A percentile compares a stretch with the other conserved stretches of the same genome.
phyloP scores from a whole-genome alignment of 1,140 invertebrate genomes.

The Megalonaias nervosa region DNA sequence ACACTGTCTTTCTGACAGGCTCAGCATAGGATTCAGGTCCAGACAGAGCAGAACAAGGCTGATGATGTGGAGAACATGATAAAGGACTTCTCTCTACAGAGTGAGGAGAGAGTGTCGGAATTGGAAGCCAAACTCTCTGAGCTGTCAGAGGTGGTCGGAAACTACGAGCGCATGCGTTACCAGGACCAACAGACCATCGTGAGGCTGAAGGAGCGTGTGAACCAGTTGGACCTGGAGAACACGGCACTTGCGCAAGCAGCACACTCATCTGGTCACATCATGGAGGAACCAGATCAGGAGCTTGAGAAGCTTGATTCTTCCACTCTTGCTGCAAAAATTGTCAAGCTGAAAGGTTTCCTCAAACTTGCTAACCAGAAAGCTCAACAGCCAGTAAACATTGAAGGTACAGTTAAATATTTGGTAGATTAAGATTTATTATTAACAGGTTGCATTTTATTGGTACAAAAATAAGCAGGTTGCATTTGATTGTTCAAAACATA shows the following conservation, averaged over 20 bases:
- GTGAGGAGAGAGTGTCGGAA: constrained; percentile 82
- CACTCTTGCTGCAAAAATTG: constrained; percentile 66
- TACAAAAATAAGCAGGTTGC: too few species aligned
- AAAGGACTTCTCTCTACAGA: constrained; percentile 71
- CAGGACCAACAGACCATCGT: constrained; percentile 84
- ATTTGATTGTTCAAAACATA: too few species aligned
- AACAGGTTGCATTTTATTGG: too few species aligned
- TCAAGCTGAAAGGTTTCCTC: constrained; percentile 64
- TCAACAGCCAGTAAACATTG: constrained; percentile 69
- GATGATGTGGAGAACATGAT: constrained; percentile 66
- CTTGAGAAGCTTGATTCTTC: constrained; percentile 54
- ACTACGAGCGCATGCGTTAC: constrained; percentile 82
- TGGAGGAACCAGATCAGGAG: constrained; percentile 30
- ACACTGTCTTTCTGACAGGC: constrained; percentile 59
- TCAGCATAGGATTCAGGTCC: constrained; percentile 71
- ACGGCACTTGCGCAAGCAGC: constrained; percentile 60
- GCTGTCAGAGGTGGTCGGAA: constrained; percentile 84
- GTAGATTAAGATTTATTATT: not conserved
- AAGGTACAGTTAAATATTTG: constrained; percentile 57
- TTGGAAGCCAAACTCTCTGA: constrained; percentile 86
- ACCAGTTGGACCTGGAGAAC: constrained; percentile 71
- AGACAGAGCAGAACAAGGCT: constrained; percentile 65
- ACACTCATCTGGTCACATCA: constrained; percentile 19
- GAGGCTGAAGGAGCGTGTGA: constrained; percentile 76
- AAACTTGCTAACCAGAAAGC: constrained; percentile 65